Base-by-base conservation (phyloP, 2,888 invertebrate species). In the Plusia festucae region DNA sequence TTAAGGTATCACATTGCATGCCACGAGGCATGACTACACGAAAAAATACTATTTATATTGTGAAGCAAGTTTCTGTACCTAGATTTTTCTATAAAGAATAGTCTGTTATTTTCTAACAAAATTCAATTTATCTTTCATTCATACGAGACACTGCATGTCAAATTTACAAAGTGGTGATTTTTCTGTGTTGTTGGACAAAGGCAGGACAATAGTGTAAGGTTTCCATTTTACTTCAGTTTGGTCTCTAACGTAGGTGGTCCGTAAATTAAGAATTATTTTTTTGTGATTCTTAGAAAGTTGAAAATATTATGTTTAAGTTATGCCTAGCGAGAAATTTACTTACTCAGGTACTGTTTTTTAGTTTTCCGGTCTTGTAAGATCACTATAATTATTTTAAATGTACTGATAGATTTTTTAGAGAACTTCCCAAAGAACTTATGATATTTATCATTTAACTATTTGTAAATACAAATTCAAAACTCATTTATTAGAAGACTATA, bases 111-210 rank as follows among this genome's bases (percentile, higher is more conserved):
- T 53, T 73, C 60, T 49, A 61, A 46, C 61, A 67, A 46, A 65
- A 63, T 0, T 52, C n/a, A 0, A 79, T 79, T 76, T 66, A 64
- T 82, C 68, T 74, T 46, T 44, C 61, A 67, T 77, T 70, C 65
- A 68, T 57, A 34, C 54, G 61, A 9, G 11, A 64, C 56, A 61
- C 57, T 70, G 74, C 53, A 32, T 71, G 61, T 51, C 46, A 57
- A 54, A 65, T 56, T 44, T 27, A 53, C 20, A 34, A 46, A 20
- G 7, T 5, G 34, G 66, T 61, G 46, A 80, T 81, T 72, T 74
- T 55, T 80, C 79, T 64, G 22, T 2, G 24, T 7, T 11, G 1
- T 8, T 51, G 72, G 71, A 70, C 65, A 77, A 61, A 63, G 56
- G 56, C 15, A 15, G 22, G 55, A 76, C 53, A 71, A 32, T 16